These are phyloP conservation scores for Lutjanus erythropterus DNA, from an alignment of 2,113 vertebrate species.

Conservation along the genomic window DNA sequence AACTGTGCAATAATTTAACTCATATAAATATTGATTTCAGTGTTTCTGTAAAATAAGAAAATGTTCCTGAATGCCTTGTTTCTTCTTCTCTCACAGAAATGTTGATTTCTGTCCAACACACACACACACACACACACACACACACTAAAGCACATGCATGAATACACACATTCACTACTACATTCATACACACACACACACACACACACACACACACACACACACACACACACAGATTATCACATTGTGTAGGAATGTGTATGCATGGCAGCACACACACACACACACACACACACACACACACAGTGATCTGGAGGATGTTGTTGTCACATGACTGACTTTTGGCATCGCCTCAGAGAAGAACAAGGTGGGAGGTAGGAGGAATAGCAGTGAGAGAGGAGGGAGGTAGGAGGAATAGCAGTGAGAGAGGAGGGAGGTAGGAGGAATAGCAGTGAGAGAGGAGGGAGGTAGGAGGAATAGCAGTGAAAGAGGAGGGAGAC, in stretches of 20 bases:
- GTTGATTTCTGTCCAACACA: neutral
- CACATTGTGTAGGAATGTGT: too few species aligned
- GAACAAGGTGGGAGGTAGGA: neutral
- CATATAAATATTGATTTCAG: too few species aligned
- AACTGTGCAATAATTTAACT: too few species aligned
- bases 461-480: constrained; percentile 2
- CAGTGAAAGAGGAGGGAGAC: neutral
- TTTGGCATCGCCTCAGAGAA: constrained; percentile 11
- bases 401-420: neutral
- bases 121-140: neutral
- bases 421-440: neutral
- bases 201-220: constrained; percentile 6
- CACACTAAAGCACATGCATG: neutral
- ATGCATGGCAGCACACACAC: too few species aligned
- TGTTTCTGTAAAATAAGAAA: too few species aligned
- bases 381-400: neutral
- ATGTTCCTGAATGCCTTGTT: constrained; percentile 3
- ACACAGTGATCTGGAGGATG: constrained; percentile 15
- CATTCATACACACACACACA: neutral
- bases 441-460: neutral
- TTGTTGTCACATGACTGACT: constrained; percentile 53
- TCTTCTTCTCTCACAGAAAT: too few species aligned
- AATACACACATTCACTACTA: neutral
- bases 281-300: constrained; percentile 7
- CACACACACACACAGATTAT: neutral